Conservation (phyloP, 2,113 vertebrate genomes). For the Lasiurus cinereus region DNA sequence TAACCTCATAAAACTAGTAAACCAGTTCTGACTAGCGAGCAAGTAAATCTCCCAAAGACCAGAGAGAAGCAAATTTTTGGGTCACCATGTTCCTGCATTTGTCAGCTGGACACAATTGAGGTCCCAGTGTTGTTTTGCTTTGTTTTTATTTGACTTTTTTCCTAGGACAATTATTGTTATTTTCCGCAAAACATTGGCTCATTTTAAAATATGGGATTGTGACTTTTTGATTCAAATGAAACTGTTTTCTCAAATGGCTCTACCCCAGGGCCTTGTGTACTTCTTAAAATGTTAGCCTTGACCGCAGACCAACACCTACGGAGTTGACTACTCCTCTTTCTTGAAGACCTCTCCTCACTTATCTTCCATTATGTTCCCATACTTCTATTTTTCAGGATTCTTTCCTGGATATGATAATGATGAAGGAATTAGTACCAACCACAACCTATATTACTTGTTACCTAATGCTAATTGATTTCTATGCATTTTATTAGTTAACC, state of each 20-base stretch:
- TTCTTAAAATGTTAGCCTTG: not conserved
- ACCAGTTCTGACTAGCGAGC: slow-evolving; percentile 55
- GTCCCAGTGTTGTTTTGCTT: slow-evolving; percentile 67
- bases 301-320: not conserved
- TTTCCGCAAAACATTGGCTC: slow-evolving; percentile 73
- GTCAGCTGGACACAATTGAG: slow-evolving; percentile 81
- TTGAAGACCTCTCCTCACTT: not conserved
- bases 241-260: slow-evolving; percentile 48
- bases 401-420: slow-evolving; percentile 47
- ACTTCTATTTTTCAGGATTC: not conserved
- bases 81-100: slow-evolving; percentile 64
- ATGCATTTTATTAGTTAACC: not conserved
- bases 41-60: slow-evolving; percentile 62
- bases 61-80: slow-evolving; percentile 68
- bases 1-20: slow-evolving; percentile 75
- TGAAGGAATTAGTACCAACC: not conserved
- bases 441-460: not conserved
- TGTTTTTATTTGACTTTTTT: slow-evolving; percentile 74
- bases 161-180: slow-evolving; percentile 70
- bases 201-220: slow-evolving; percentile 72
- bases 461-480: not conserved
- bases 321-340: not conserved
- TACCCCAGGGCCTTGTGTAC: not conserved
- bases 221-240: slow-evolving; percentile 64
- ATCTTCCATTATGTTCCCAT: not conserved